Percentiles rank a stretch among this genome's conserved stretches.
phyloP scores from a whole-genome alignment of 2,113 vertebrate genomes.

The Clarias gariepinus region DNA sequence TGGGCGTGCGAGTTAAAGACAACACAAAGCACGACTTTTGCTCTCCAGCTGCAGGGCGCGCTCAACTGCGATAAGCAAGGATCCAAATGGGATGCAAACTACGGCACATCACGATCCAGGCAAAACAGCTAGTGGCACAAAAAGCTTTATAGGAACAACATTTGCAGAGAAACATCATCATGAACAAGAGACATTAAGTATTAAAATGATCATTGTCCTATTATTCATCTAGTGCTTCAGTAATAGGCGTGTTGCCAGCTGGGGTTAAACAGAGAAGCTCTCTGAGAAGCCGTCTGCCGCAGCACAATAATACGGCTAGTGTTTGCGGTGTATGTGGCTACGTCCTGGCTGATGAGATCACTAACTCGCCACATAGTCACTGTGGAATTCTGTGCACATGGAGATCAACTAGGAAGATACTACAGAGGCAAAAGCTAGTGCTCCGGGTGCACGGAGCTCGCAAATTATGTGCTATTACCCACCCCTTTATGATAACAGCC shows the following conservation, averaged over 20 bases:
- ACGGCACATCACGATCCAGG: conserved; percentile 12
- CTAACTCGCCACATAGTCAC: conserved; percentile 7
- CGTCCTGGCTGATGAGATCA: conserved; percentile 18
- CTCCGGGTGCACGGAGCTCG: background rate
- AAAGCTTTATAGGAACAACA: background rate
- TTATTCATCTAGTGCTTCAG: background rate
- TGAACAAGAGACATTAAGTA: background rate
- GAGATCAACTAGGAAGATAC: background rate
- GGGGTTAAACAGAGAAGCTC: conserved; percentile 20
- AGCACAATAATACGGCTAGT: conserved; percentile 51
- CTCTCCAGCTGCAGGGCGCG: background rate
- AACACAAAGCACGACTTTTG: conserved; percentile 11
- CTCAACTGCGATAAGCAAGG: conserved; percentile 11
- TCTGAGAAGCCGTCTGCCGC: background rate
- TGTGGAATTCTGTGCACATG: conserved; percentile 23
- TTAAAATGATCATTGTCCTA: background rate
- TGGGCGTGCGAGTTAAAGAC: background rate
- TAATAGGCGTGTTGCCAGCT: background rate
- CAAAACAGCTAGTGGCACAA: conserved; percentile 21
- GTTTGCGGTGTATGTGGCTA: conserved; percentile 55
- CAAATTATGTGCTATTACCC: background rate
- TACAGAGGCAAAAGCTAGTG: background rate
- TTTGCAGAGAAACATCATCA: background rate
- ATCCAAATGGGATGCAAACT: conserved; percentile 41
- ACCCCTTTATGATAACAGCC: background rate